Base-by-base conservation (phyloP, 2,113 vertebrate genomes). In the Fulica atra region DNA sequence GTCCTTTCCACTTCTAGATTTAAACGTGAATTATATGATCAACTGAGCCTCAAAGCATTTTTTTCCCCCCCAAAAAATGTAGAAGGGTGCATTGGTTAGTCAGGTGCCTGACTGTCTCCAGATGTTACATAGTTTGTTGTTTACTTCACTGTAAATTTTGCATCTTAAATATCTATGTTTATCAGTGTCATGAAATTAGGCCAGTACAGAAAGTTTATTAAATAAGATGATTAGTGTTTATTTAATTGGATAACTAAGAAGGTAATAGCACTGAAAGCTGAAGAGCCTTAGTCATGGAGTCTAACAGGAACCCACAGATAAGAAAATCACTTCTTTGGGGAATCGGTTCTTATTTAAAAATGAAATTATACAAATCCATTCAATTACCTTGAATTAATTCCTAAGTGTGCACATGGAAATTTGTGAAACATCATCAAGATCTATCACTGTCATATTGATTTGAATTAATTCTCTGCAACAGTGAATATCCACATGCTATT, bases 281-380 rank as follows among this genome's bases (percentile, higher is more conserved):
- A 85, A 68, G 50, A 87, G 23, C 18, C 40, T 69, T 76, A 40
- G 24, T 36, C 69, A 28, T 59, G 46, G 35, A 74, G 60, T 29
- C 42, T 63, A 35, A 71, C 46, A 91, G 38, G 35, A 86, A 53
- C 28, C 28, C 83, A 28, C 64, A 81, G 72, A 68, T 42, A 66
- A 38, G 79, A 76, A 91, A 86, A 90, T 71, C 51, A 74, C 57
- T 71, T 38, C 4, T 42, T 18, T 60, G 24, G 42, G 35, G 53
- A 90, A 91, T 31, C 59, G 46, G 24, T 16, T 84, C 69, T 92
- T n/a, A 87, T 89, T 93, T 93, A 51, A 88, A 85, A 88, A 92
- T 44, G 13, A 86, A 88, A 70, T 94, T 81, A 40, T 50, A 88
- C 33, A 78, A 88, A 88, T 72, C 40, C 29, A 68, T 81, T 83